These are phyloP conservation scores for Spizaetus ornatus DNA, from an alignment of 2,113 vertebrate genomes.

Conservation along the genomic window DNA sequence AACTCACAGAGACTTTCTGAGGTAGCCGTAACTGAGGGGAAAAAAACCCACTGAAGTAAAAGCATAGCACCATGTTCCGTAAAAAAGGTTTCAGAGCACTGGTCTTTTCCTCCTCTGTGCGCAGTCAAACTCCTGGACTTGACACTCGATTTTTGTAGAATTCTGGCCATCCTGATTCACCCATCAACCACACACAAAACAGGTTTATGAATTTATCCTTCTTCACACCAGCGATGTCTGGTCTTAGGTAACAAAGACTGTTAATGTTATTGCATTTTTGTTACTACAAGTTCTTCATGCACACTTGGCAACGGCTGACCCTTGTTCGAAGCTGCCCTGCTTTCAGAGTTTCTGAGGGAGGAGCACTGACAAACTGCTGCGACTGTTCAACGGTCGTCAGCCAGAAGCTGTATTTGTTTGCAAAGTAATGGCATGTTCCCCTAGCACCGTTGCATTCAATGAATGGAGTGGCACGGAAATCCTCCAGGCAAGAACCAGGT, in stretches of 20 bases:
- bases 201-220: neutral
- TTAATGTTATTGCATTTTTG: neutral
- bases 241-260: neutral
- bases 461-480: constrained; percentile 92
- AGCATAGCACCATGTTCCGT: constrained; percentile 78
- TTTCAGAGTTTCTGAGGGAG: constrained; percentile 83
- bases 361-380: constrained; percentile 77
- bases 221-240: neutral
- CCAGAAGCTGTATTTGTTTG: constrained; percentile 98
- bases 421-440: constrained; percentile 93
- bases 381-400: constrained; percentile 81
- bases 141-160: neutral
- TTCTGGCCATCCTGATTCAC: neutral
- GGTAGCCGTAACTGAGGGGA: constrained; percentile 78
- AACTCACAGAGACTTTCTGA: constrained; percentile 67
- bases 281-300: constrained; percentile 90
- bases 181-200: neutral
- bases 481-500: constrained; percentile 93
- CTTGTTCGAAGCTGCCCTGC: constrained; percentile 81
- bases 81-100: neutral
- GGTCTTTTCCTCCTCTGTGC: neutral
- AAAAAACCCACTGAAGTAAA: neutral
- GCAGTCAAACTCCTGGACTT: neutral
- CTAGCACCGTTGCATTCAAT: constrained; percentile 92
- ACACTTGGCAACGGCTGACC: constrained; percentile 96